Evolutionary conservation across 1,140 invertebrate genomes (phyloP).

Genomic region (Neelides sp.): DNA sequence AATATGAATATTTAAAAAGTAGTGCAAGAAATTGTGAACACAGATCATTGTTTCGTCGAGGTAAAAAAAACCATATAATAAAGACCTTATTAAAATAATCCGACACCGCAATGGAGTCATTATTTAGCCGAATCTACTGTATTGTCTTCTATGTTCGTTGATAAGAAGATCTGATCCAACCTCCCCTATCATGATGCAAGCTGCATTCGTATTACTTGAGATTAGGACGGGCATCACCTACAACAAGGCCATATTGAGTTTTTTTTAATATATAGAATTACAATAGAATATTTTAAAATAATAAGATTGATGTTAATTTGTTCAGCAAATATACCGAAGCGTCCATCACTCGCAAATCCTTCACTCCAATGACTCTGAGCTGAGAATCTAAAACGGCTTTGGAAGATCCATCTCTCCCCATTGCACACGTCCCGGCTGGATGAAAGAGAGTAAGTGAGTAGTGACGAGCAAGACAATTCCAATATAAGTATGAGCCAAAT

Average conservation of each 20-base stretch:
- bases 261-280: neutral
- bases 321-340: neutral
- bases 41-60: neutral
- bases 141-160: conserved; percentile 9
- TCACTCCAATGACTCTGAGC: conserved; percentile 5
- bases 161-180: conserved; percentile 14
- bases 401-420: conserved; percentile 61
- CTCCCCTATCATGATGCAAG: conserved; percentile 18
- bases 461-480: conserved; percentile 43
- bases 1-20: too few species aligned
- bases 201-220: neutral
- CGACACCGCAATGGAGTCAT: neutral
- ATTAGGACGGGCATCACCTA: neutral
- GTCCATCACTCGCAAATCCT: conserved; percentile 10
- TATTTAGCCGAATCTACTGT: neutral
- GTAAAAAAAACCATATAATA: conserved; percentile 1
- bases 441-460: conserved; percentile 78
- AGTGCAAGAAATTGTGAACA: neutral
- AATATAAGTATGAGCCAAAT: conserved; percentile 5
- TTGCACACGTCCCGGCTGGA: conserved; percentile 69
- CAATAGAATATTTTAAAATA: neutral
- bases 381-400: conserved; percentile 61
- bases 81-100: neutral
- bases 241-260: neutral
- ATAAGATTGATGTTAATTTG: neutral